Base-by-base conservation (phyloP, 2,888 invertebrate genomes). In the Noctua janthe region DNA sequence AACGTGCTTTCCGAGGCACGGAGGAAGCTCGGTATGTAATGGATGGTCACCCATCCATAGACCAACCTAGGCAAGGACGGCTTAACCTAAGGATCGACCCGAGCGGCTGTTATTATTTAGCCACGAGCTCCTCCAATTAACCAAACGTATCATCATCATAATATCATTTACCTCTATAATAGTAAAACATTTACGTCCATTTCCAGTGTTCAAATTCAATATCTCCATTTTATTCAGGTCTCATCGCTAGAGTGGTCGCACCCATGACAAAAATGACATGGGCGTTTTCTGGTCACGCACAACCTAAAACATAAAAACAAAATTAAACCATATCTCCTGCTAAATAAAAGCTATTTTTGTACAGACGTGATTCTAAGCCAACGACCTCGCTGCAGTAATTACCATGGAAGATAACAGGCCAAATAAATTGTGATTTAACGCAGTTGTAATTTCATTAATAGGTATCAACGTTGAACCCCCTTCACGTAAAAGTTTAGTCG, bases 221-320 rank as follows among this genome's bases (percentile, higher is more conserved):
- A 89, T 91, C 87, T 91, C 86, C 78, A 81, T 88, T 87, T 78
- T 88, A 84, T 87, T 88, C 80, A 84, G 87, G 86, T 78, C 85
- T 87, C 88, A 89, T 90, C 86, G 87, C 76, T 90, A 86, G 90
- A 91, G 90, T 91, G 91, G 88, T 90, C 94, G 91, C 94, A 91
- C 95, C 94, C 94, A 92, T 91, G 88, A 91, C 92, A 89, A 92
- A 93, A 94, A 94, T 94, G 92, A 95, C 92, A 94, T 93, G 94
- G 95, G 94, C 93, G 94, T 94, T 93, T 93, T 91, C 92, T 91
- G 85, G 95, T 95, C 95, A 95, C 95, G 95, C 95, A 94, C 93
- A 92, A 87, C 83, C 70, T 66, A 85, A 85, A 83, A 87, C 82
- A 72, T 87, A 72, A 82, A 79, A 81, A 83, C 82, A 82, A 92